Evolutionary conservation across 2,797 vertebrate species (phyloP), one percentile per base, ranked within the genome.

Genomic region (Coregonus ussuriensis): DNA sequence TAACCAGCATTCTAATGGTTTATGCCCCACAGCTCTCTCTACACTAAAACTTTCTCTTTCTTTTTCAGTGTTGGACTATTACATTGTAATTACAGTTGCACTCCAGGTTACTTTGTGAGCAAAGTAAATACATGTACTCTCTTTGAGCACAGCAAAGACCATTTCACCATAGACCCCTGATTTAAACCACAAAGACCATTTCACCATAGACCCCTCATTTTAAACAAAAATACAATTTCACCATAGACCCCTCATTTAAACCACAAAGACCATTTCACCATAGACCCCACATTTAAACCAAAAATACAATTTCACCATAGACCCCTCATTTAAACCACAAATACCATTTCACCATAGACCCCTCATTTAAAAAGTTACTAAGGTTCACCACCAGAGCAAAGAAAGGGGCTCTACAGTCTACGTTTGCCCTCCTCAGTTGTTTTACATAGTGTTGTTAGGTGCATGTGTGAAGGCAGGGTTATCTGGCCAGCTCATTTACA

Each of bases 1-100:
- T 47, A 76, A 80, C 68, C 83, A 52, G 70, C 78, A 65, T 25
- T 25, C 79, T 88, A 87, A 90, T 83, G 85, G 81, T 88, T 91
- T 88, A 81, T 33, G 75, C 66, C 31, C n/a, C 74, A 53, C 52
- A 67, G 74, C 25, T 25, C 79, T 71, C 77, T 53, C 4, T 71
- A 71, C 33, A n/a, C 31, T 15, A 25, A n/a, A 25, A 52, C 6
- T 16, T 15, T 31, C 18, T 59, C 35, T 63, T 29, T 21, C 56
- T 63, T 59, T 4, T n/a, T 59, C 15, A 21, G n/a, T 59, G 29
- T 67, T 67, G 65, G 15, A 5, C 31, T 35, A 16, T 6, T 5
- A 67, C 15, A 15, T 14, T 35, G 31, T 31, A 16, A 31, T 67
- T 67, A 62, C 59, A 62, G n/a, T 62, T 62, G n/a, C 59, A 21